A percentile compares a stretch with the other conserved stretches of the same genome.
These are phyloP conservation scores for Psilanteris sp. DNA, from an alignment of 1,140 invertebrate genomes.

Conservation along the genomic window DNA sequence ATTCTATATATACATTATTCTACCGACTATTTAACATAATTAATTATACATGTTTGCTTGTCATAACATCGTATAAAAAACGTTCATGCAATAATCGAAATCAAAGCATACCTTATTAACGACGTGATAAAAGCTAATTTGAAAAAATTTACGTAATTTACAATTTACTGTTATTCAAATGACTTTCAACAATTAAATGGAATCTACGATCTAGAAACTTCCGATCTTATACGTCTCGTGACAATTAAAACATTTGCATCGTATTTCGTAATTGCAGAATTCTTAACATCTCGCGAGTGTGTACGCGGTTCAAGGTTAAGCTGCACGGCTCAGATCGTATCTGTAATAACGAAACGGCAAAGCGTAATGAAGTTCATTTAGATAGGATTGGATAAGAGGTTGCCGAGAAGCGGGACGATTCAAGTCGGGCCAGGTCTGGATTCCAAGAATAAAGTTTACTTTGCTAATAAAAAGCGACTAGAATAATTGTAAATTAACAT, in stretches of 20 bases:
- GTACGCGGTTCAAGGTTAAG: conserved; percentile 65
- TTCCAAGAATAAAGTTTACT: conserved; percentile 61
- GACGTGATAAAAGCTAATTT: conserved; percentile 11
- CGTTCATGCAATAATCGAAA: too few species aligned
- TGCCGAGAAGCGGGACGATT: conserved; percentile 61
- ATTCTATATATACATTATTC: too few species aligned
- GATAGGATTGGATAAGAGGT: conserved; percentile 67
- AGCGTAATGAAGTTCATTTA: conserved; percentile 71
- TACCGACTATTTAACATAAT: too few species aligned
- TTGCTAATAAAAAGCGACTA: conserved; percentile 56
- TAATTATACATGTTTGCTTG: too few species aligned
- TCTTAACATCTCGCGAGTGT: conserved; percentile 55
- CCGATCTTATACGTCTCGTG: conserved; percentile 45
- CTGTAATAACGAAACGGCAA: conserved; percentile 69
- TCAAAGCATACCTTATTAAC: conserved; percentile 11
- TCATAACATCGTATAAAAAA: too few species aligned
- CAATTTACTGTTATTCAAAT: conserved; percentile 42
- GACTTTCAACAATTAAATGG: conserved; percentile 26
- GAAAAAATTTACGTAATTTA: conserved; percentile 37
- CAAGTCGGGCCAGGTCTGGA: conserved; percentile 45
- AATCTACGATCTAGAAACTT: conserved; percentile 52
- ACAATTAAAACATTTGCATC: conserved; percentile 64
- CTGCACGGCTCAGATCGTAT: conserved; percentile 64
- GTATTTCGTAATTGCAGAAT: conserved; percentile 63
- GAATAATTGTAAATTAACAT: conserved; percentile 58